These are phyloP conservation scores for Cheilosia variabilis DNA, from an alignment of 2,888 invertebrate genomes.

Conservation along the genomic window DNA sequence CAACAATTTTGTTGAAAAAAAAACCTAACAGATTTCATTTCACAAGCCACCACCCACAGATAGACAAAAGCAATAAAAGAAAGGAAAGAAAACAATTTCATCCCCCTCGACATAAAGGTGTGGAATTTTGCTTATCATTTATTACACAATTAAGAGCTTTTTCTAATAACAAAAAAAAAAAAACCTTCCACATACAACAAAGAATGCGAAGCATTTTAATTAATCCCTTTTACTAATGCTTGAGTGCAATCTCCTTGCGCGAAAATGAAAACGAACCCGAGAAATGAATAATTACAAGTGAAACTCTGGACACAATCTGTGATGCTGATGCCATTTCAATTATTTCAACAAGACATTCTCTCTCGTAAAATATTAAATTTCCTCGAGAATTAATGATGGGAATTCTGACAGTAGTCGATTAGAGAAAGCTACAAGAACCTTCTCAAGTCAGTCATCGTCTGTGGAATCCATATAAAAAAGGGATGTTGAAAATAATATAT, in stretches of 20 bases:
- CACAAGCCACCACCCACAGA: not conserved
- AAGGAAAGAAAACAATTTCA: not conserved
- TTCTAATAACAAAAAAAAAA: not conserved
- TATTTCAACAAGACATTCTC: conserved; percentile 13
- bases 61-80: conserved; percentile 10
- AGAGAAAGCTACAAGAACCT: conserved; percentile 8
- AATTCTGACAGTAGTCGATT: conserved; percentile 33
- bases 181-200: not conserved
- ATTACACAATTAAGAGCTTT: conserved; percentile 28
- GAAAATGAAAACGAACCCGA: not conserved
- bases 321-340: conserved; percentile 25
- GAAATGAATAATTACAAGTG: conserved; percentile 30
- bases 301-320: conserved; percentile 14
- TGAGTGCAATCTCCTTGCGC: not conserved
- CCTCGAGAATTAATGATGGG: conserved; percentile 26
- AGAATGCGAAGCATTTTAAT: conserved; percentile 14
- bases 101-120: conserved; percentile 1
- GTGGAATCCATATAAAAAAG: conserved; percentile 7
- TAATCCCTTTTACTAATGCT: conserved; percentile 10
- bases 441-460: not conserved
- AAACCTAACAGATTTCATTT: not conserved
- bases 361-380: conserved; percentile 26
- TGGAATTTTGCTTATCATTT: conserved; percentile 15
- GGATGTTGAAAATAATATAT: conserved; percentile 46
- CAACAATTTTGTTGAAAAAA: not conserved